Conservation (phyloP, 2,113 vertebrate species). For the Pogona vitticeps region DNA sequence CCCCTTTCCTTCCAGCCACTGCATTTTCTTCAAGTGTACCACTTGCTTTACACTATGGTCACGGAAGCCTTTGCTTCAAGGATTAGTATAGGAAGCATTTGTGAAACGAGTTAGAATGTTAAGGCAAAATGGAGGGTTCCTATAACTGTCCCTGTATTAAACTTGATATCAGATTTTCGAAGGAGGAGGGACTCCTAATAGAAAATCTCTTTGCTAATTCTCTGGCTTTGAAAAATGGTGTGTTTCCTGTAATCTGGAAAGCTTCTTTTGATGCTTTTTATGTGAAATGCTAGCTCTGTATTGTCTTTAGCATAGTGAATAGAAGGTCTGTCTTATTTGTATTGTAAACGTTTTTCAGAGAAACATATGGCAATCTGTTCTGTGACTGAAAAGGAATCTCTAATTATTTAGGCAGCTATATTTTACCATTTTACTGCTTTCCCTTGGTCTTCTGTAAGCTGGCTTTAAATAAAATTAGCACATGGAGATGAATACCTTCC, state of each 20-base stretch:
- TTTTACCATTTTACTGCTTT: neutral
- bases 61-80: neutral
- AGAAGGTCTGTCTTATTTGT: constrained; percentile 31
- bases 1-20: constrained; percentile 21
- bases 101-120: neutral
- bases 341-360: constrained; percentile 22
- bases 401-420: constrained; percentile 8
- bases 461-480: constrained; percentile 5
- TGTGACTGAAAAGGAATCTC: constrained; percentile 20
- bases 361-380: constrained; percentile 34
- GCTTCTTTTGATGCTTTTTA: constrained; percentile 15
- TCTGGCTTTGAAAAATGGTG: constrained; percentile 4
- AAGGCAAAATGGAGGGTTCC: neutral
- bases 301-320: neutral
- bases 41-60: constrained; percentile 23
- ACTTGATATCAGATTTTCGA: neutral
- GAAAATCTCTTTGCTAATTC: constrained; percentile 5
- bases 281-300: constrained; percentile 27
- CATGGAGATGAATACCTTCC: neutral
- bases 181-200: constrained; percentile 15
- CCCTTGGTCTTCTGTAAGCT: neutral
- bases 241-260: neutral
- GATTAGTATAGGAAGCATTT: neutral
- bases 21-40: constrained; percentile 14
- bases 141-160: constrained; percentile 15